These are phyloP conservation scores for Tragelaphus scriptus DNA, from an alignment of 2,113 vertebrate species.

Conservation along the genomic window DNA sequence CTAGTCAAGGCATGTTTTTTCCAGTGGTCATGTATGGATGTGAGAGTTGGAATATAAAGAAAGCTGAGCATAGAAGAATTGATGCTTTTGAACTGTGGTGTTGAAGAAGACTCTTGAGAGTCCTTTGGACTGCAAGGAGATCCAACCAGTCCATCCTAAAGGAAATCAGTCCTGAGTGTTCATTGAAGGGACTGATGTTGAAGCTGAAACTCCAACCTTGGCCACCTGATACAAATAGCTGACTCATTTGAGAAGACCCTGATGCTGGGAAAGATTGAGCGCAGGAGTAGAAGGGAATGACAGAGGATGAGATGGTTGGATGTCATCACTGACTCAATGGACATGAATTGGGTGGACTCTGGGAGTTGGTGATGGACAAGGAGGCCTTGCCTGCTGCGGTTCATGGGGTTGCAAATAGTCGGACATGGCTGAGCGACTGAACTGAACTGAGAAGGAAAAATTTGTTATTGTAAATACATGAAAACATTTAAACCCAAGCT, in stretches of 20 bases:
- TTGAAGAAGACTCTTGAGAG: neutral
- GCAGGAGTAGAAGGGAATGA: neutral
- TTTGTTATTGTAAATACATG: neutral
- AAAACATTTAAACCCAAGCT: neutral
- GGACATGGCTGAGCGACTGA: neutral
- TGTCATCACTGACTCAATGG: neutral
- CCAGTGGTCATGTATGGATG: neutral
- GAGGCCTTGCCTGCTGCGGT: accelerated
- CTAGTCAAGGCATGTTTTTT: neutral
- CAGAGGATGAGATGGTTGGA: neutral
- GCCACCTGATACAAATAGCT: neutral
- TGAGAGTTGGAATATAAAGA: neutral
- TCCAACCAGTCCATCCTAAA: neutral
- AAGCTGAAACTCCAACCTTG: neutral
- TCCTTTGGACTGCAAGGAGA: neutral
- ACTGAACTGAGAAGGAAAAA: neutral
- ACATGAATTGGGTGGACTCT: neutral
- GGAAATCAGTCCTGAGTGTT: neutral
- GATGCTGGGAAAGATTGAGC: neutral
- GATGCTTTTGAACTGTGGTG: neutral
- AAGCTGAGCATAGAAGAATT: accelerated
- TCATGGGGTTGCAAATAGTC: neutral
- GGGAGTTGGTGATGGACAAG: neutral
- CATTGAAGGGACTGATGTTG: neutral
- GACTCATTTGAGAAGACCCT: neutral